Base-by-base conservation (phyloP, 2,113 vertebrate genomes). In the Datnioides undecimradiatus region DNA sequence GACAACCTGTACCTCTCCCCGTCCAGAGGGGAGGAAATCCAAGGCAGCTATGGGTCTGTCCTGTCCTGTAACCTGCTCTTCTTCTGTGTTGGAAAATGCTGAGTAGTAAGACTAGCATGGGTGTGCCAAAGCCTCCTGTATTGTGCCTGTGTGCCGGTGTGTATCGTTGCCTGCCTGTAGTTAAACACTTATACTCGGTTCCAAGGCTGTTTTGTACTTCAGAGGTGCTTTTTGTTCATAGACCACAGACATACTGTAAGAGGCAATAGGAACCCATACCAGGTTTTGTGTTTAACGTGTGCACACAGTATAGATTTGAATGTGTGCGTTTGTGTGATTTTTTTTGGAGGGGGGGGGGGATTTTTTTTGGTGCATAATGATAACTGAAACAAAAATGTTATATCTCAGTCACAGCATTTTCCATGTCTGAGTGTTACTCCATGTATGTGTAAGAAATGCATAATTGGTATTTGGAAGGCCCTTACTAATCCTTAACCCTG, bases 41-140 rank as follows among this genome's bases (percentile, higher is more conserved):
- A 90, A 76, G 93, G 93, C 93, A 94, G 91, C 93, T 93, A 91
- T 84, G 76, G 89, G 81, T 82, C 91, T 88, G 93, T 95, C 93
- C 92, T 82, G 83, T 86, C 84, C 80, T 88, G 64, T 92, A 86
- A 88, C 82, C 87, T 91, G 88, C 89, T 92, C 76, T 83, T 87
- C 83, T 90, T 90, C 78, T 90, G 76, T 89, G 83, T 74, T 93
- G 92, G 95, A 94, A 95, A 94, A 87, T 93, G 94, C 81, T 86
- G 86, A 91, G 86, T 90, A 82, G 79, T 91, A 69, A 86, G 93
- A 96, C 95, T 96, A 96, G 92, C 89, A 88, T 92, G 88, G 88
- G 80, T 85, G 88, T 92, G 92, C 93, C 93, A 92, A 93, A 93
- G 90, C 91, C 90, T 92, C 80, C 85, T 91, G 90, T 91, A 86